Percentiles rank a stretch among this genome's conserved stretches.
Evolutionary conservation across 2,797 vertebrate genomes (phyloP).

Genomic region (Pantherophis vulpinus): DNA sequence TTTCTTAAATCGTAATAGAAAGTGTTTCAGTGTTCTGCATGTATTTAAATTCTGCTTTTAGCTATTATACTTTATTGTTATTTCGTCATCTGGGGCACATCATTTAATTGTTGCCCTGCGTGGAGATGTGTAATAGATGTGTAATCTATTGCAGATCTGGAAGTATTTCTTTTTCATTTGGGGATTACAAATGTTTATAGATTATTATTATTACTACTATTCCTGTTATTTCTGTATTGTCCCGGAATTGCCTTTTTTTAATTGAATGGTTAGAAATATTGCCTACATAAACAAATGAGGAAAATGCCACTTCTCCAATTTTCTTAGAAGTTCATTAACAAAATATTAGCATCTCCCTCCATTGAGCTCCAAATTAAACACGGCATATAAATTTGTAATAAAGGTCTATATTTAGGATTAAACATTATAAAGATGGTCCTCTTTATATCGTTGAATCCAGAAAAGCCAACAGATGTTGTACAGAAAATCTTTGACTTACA

Average conservation of each 20-base stretch:
- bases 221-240: neutral
- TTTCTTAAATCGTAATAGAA: neutral
- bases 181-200: neutral
- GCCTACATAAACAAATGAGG: neutral
- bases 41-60: neutral
- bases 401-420: neutral
- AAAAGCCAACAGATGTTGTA: slow-evolving; percentile 1
- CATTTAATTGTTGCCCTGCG: neutral
- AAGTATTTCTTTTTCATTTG: neutral
- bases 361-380: neutral
- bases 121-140: neutral
- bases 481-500: neutral
- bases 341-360: too few relatives aligned
- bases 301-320: too few relatives aligned
- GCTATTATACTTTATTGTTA: neutral
- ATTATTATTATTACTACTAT: neutral
- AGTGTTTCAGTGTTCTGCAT: neutral
- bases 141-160: neutral
- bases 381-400: neutral
- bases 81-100: neutral
- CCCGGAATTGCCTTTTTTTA: neutral
- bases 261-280: neutral
- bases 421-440: neutral
- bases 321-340: neutral
- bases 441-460: slow-evolving; percentile 28